Evolutionary conservation across 2,888 invertebrate genomes (phyloP), one percentile per base, ranked within the genome.

Genomic region (Rhopalosiphum nymphaeae): DNA sequence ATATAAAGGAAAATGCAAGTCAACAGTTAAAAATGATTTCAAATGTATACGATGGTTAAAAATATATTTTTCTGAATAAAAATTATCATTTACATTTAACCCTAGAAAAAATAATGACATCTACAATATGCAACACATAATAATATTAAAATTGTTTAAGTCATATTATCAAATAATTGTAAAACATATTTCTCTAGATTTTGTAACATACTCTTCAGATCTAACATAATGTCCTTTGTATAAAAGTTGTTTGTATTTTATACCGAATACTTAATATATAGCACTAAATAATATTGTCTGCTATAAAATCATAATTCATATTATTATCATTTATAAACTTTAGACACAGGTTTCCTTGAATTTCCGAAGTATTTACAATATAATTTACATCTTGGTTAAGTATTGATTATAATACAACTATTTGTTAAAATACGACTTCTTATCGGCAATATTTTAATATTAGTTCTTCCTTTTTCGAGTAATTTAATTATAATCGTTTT

Each of bases 341-440:
- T 91, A 53, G 91, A 91, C 91, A 42, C 42, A 10, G 91, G 84
- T 91, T 85, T 53, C 53, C 84, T 42, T 29, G 91, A 91, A 91
- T 91, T 91, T 44, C 53, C 56, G 56, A 91, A 91, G 91, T 78
- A 78, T 91, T 90, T 91, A 49, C 78, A n/a, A n/a, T n/a, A 91
- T 91, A 85, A 91, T 85, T 91, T 84, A 91, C 49, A 91, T 42
- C 84, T 53, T 11, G 84, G 44, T 29, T 56, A 78, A 78, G 78
- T 78, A 85, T 91, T 85, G 91, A 84, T 85, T 85, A 26, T 49
- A 85, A 56, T 49, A 56, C 56, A 57, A 57, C 85, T 91, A 85
- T 91, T 91, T 57, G 85, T 85, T 84, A n/a, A 57, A n/a, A 85
- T 42, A 49, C 84, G 13, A 91, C 78, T 91, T 91, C 78, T 61